phyloP scores from a whole-genome alignment of 2,113 vertebrate species.

The Ciconia stormi region DNA sequence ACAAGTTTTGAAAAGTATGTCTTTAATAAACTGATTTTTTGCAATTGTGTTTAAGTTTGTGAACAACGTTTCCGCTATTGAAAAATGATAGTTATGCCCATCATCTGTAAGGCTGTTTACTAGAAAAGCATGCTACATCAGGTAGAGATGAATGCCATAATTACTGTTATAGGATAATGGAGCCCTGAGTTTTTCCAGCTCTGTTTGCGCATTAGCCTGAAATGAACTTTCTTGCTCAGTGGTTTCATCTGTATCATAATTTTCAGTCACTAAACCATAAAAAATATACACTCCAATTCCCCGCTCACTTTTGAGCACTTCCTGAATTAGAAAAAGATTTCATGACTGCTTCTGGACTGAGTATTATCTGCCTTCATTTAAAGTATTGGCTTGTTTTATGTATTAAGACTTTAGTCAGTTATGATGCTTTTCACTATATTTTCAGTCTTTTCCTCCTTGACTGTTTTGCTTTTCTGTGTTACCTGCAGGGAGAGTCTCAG shows the following conservation, averaged over 20 bases:
- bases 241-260: constrained; percentile 35
- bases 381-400: neutral
- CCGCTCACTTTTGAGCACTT: neutral
- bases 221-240: constrained; percentile 60
- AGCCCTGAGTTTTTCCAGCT: constrained; percentile 6
- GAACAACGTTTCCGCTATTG: neutral
- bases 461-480: neutral
- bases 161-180: neutral
- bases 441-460: neutral
- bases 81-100: neutral
- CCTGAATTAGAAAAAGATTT: neutral
- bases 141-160: neutral
- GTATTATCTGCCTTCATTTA: neutral
- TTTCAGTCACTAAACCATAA: constrained; percentile 43
- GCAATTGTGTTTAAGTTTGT: neutral
- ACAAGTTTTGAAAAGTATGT: neutral
- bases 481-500: neutral
- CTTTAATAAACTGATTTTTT: neutral
- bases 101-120: neutral
- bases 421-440: neutral
- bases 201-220: constrained; percentile 22
- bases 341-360: neutral
- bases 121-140: neutral
- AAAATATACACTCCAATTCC: constrained; percentile 16
- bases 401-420: neutral